Percentiles rank a stretch among this genome's conserved stretches.
These are phyloP conservation scores for Onychomys arenicola DNA, from an alignment of 2,797 vertebrate species.

Conservation along the genomic window DNA sequence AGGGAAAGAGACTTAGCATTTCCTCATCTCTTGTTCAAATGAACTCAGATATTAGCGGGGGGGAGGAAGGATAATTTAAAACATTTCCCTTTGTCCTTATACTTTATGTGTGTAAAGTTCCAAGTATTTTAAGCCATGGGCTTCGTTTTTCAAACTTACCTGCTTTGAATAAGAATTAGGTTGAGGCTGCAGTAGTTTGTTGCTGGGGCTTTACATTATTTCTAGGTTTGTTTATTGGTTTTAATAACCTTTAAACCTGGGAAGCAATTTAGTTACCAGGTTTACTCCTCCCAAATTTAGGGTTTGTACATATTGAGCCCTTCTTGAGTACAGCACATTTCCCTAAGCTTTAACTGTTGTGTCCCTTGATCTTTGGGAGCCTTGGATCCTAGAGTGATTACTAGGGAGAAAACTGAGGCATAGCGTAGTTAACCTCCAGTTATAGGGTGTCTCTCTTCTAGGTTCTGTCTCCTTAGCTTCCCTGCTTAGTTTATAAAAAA, in stretches of 20 bases:
- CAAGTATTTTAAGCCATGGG: conserved; percentile 49
- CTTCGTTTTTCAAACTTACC: not conserved
- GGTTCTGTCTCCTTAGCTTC: conserved; percentile 4
- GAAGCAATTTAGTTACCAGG: conserved; percentile 49
- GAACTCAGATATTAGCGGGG: conserved; percentile 27
- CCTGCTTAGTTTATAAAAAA: conserved; percentile 7
- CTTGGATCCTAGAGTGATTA: not conserved
- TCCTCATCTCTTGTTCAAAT: conserved; percentile 49
- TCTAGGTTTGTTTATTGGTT: conserved; percentile 2
- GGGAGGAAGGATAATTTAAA: conserved; percentile 50
- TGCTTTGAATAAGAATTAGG: conserved; percentile 45
- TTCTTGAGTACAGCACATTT: not conserved
- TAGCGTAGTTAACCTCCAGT: not conserved
- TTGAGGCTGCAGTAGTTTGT: conserved; percentile 58
- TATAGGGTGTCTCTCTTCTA: not conserved
- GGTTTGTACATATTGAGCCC: not conserved
- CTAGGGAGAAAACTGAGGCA: conserved; percentile 30
- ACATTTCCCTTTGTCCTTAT: conserved; percentile 38
- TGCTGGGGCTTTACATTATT: conserved; percentile 54
- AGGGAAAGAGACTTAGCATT: conserved; percentile 34
- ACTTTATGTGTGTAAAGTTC: conserved; percentile 29
- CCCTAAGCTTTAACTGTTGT: conserved; percentile 51
- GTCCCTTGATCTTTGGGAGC: conserved; percentile 47
- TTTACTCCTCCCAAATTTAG: not conserved
- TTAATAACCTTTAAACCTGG: not conserved